These are phyloP conservation scores for Graptemys geographica DNA, from an alignment of 2,797 vertebrate species.

Conservation along the genomic window DNA sequence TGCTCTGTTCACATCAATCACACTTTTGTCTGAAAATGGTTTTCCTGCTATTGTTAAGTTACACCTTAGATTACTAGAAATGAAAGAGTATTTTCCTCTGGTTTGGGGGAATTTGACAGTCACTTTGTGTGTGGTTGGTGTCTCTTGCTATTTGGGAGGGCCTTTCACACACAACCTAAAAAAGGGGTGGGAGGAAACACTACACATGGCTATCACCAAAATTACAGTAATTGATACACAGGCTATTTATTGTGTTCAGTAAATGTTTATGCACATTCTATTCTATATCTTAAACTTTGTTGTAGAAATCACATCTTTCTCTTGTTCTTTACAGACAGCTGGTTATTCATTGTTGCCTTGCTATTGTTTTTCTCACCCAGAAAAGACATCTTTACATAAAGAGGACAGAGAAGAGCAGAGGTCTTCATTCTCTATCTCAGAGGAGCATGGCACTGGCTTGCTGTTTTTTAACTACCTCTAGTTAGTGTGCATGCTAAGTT, in stretches of 20 bases:
- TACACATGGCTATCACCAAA: neutral
- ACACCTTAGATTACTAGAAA: slow-evolving; percentile 22
- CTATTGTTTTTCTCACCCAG: neutral
- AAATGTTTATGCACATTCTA: neutral
- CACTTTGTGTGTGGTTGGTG: neutral
- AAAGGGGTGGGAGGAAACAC: neutral
- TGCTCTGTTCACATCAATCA: neutral
- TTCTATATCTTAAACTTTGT: neutral
- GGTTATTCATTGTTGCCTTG: neutral
- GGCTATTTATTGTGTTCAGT: neutral
- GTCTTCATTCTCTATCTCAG: neutral
- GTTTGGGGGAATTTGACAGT: neutral
- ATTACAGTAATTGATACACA: neutral
- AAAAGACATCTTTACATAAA: neutral
- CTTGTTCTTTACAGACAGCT: neutral
- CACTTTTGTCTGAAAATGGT: neutral
- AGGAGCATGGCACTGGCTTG: neutral
- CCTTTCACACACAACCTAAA: neutral
- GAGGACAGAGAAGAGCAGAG: neutral
- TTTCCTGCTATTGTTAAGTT: slow-evolving; percentile 17
- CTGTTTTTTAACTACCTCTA: neutral
- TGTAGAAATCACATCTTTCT: neutral
- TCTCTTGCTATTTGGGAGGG: slow-evolving; percentile 13
- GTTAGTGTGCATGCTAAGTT: neutral
- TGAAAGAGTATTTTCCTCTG: neutral